Base-by-base conservation (phyloP, 2,113 vertebrate genomes). In the Chloropsis hardwickii region DNA sequence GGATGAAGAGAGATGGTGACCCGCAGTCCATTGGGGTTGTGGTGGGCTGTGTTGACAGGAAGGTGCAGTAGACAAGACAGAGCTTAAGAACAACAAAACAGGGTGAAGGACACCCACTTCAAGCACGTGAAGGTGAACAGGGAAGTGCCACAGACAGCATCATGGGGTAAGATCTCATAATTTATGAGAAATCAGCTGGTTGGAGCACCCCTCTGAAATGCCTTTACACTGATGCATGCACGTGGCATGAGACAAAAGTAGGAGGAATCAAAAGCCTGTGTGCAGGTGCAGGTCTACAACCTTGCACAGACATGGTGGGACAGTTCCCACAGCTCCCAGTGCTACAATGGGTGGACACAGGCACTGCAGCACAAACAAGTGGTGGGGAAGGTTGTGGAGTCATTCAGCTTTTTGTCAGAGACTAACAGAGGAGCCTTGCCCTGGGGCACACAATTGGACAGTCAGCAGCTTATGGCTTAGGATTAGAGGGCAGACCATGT, bases 211-310 rank as follows among this genome's bases (percentile, higher is more conserved):
- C 18, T 83, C 64, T 73, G 62, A 91, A 72, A 60, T 12, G 7
- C 19, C n/a, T 72, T 71, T 53, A 22, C 54, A 20, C 8, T 65
- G 60, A 28, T 56, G 45, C 11, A 35, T 23, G 6, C 8, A 7
- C 11, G 16, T 22, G n/a, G 33, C 40, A 22, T 24, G 37, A 33
- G 44, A 23, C 35, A 69, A 28, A 64, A 50, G 2, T 19, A 53
- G 72, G 11, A 73, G 37, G 51, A 82, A 67, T 50, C 22, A 29
- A 45, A 61, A 70, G 16, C 25, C 14, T 4, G 22, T 39, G 31
- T 71, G 54, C 24, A 47, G 14, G 44, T n/a, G 25, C 28, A 76
- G 44, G 23, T 11, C 47, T 40, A 1, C 0, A 1, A 3, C 27
- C 35, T 70, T 29, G 39, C 58, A 29, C 17, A 37, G 61, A 14